These are phyloP conservation scores for Apotomis betuletana DNA, from an alignment of 2,888 invertebrate species.

Conservation along the genomic window DNA sequence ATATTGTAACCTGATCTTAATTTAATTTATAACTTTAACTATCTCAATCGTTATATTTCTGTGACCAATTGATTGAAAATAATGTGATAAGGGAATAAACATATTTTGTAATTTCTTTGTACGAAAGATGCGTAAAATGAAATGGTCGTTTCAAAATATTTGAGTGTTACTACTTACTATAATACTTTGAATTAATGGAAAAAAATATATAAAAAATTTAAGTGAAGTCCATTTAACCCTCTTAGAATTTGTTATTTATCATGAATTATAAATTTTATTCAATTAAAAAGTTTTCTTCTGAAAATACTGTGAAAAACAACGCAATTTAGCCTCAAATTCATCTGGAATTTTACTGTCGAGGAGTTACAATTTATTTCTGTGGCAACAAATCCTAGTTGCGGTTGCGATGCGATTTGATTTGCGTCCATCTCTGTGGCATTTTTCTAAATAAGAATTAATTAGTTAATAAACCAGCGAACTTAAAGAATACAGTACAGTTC, in stretches of 20 bases:
- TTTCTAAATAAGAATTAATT: conserved; percentile 42
- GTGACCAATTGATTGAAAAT: not conserved
- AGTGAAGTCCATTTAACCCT: not conserved
- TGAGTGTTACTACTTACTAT: not conserved
- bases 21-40: not conserved
- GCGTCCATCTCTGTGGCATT: conserved; percentile 66
- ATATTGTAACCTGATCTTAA: not conserved
- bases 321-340: not conserved
- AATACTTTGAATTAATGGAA: not conserved
- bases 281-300: not conserved
- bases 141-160: not conserved
- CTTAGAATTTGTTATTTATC: not conserved
- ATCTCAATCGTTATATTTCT: not conserved
- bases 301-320: not conserved
- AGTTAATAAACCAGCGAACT: conserved; percentile 5
- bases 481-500: not conserved
- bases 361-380: conserved; percentile 46
- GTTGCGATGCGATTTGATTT: conserved; percentile 64
- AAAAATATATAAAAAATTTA: not conserved
- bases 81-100: not conserved
- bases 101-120: not conserved
- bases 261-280: not conserved
- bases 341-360: not conserved
- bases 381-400: conserved; percentile 63
- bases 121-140: conserved; percentile 6